phyloP scores from a whole-genome alignment of 2,113 vertebrate genomes.

The Mixornis gularis region DNA sequence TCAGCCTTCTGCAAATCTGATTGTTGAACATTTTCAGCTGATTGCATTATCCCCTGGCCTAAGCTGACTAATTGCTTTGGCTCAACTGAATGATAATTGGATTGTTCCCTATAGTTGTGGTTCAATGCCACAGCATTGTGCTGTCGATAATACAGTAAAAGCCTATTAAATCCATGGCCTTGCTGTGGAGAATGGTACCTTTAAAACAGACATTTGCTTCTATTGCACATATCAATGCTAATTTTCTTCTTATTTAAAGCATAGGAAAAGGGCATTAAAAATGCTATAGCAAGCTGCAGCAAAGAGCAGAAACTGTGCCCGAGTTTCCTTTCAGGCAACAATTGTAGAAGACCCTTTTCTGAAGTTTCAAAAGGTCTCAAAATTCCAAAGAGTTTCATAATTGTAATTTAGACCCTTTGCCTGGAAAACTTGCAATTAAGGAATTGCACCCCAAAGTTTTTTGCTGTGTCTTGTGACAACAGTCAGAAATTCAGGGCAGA shows the following conservation, averaged over 20 bases:
- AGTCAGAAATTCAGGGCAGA: background rate
- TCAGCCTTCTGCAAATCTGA: background rate
- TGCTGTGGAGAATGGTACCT: background rate
- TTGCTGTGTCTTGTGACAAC: background rate
- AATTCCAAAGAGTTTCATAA: background rate
- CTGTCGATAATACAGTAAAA: constrained; percentile 21
- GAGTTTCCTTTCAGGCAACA: background rate
- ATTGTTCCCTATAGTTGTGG: constrained; percentile 20
- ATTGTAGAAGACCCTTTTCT: background rate
- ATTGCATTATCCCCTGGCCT: constrained; percentile 11
- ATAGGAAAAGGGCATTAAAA: background rate
- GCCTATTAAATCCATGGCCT: constrained; percentile 14
- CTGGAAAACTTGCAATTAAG: background rate
- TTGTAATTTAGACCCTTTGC: background rate
- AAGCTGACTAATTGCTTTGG: constrained; percentile 21
- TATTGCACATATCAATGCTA: background rate
- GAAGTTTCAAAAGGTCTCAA: background rate
- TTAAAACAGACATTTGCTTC: background rate
- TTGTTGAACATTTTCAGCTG: constrained; percentile 12
- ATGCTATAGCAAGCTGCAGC: background rate
- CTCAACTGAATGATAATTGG: constrained; percentile 24
- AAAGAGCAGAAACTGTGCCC: background rate
- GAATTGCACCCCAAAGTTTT: background rate
- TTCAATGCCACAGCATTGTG: constrained; percentile 21
- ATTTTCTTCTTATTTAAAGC: background rate